Base-by-base conservation (phyloP, 64 coral and sea anemone species). In the Platygyra sinensis region DNA sequence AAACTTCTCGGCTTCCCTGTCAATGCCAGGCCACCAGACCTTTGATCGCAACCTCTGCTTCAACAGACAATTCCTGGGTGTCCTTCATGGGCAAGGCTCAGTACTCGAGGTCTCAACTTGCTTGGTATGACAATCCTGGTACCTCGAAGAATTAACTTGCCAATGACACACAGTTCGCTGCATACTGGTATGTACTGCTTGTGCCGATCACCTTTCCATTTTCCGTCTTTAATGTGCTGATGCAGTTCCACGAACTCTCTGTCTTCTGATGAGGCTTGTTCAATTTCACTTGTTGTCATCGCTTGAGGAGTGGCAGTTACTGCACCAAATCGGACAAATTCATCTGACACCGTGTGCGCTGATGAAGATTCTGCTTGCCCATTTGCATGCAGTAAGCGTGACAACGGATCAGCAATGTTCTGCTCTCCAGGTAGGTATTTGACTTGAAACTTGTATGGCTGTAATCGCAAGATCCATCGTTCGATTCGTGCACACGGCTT, bases 401-500 rank as follows among this genome's bases (percentile, higher is more conserved):
- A 84, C 11, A 82, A 33, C 11, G 78, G 27, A 25, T 74, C 69
- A 18, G 89, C 67, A 59, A 81, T 90, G 28, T 72, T 89, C 38
- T 60, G 22, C 30, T 76, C 29, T 0, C 87, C 55, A 62, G 74
- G 74, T n/a, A 65, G 12, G 14, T 89, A 89, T 73, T 49, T n/a
- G 15, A 49, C 24, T 27, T 80, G 49, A 27, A 19, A 49, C 50
- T 27, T 60, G 49, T 80, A 19, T 9, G 49, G 50, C n/a, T 67
- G 18, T 67, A 67, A 67, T 67, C 63, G 18, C 63, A 67, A 18
- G 1, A 90, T 78, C 78, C 78, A 90, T 14, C 78, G 6, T 83
- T 91, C 89, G n/a, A 91, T 85, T 22, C 89, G 6, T 73, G 71
- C 29, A 30, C 69, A 72, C 69, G 10, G 10, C 69, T 72, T 72